Conservation (phyloP, 1,140 invertebrate species). For the Bombus sylvicola region DNA sequence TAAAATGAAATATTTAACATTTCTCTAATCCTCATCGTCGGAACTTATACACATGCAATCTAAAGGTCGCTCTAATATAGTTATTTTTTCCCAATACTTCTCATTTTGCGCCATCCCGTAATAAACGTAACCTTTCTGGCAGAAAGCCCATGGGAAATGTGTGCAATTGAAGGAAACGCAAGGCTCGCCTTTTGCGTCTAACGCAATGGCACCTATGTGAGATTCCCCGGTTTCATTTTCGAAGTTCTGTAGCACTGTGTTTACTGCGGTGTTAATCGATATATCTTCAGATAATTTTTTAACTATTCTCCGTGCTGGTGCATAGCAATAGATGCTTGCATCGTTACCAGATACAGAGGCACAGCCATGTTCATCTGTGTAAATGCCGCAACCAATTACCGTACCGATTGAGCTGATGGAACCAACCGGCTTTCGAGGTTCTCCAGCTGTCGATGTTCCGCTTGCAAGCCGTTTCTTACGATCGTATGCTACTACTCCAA, state of each 20-base stretch:
- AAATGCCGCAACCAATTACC: slow-evolving; percentile 68
- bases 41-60: slow-evolving; percentile 62
- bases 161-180: slow-evolving; percentile 49
- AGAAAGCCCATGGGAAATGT: slow-evolving; percentile 70
- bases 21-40: slow-evolving; percentile 18
- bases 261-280: slow-evolving; percentile 16
- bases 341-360: slow-evolving; percentile 65
- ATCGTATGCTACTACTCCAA: slow-evolving; percentile 65
- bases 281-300: slow-evolving; percentile 23
- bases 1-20: background rate
- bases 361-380: slow-evolving; percentile 52
- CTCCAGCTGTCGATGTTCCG: slow-evolving; percentile 62
- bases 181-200: slow-evolving; percentile 51
- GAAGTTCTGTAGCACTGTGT: slow-evolving; percentile 51
- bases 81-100: slow-evolving; percentile 55
- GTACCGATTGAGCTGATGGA: slow-evolving; percentile 58
- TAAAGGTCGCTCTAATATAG: slow-evolving; percentile 54
- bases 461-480: slow-evolving; percentile 57
- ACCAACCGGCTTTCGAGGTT: slow-evolving; percentile 49
- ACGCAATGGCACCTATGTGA: slow-evolving; percentile 54
- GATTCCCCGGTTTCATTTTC: slow-evolving; percentile 30
- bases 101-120: slow-evolving; percentile 61
- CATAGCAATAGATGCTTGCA: slow-evolving; percentile 54
- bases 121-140: slow-evolving; percentile 57
- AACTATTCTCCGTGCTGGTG: slow-evolving; percentile 61